These are phyloP conservation scores for Oxyteleia sp. DNA, from an alignment of 2,888 invertebrate genomes.

Conservation along the genomic window DNA sequence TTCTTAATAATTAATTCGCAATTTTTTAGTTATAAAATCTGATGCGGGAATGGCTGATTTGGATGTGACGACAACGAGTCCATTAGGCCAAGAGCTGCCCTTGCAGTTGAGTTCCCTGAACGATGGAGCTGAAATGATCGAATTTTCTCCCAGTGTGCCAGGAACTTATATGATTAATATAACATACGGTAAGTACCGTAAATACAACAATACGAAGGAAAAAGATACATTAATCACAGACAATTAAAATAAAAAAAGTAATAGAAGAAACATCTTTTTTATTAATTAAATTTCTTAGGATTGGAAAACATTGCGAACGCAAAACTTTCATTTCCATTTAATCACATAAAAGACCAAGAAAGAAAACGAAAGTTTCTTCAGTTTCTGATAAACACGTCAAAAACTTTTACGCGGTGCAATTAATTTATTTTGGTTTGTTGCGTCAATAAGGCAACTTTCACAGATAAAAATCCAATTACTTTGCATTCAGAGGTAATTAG, in stretches of 20 bases:
- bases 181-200: constrained; percentile 88
- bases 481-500: constrained; percentile 25
- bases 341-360: not conserved
- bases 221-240: not conserved
- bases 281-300: too few species aligned
- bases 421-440: constrained; percentile 23
- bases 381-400: too few species aligned
- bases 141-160: constrained; percentile 94
- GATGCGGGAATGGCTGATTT: constrained; percentile 95
- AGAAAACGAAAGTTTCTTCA: constrained; percentile 4
- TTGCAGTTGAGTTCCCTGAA: constrained; percentile 92
- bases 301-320: not conserved
- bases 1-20: not conserved
- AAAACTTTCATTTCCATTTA: not conserved
- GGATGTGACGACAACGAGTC: constrained; percentile 95
- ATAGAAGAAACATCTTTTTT: too few species aligned
- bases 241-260: not conserved
- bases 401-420: too few species aligned
- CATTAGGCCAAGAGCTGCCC: constrained; percentile 94
- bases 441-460: constrained; percentile 43
- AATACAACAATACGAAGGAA: not conserved
- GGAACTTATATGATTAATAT: constrained; percentile 92
- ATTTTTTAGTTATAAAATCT: constrained; percentile 91
- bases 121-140: constrained; percentile 92
- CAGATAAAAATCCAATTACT: constrained; percentile 30